Evolutionary conservation across 1,140 invertebrate genomes (phyloP).

Genomic region (Drusus annulatus): DNA sequence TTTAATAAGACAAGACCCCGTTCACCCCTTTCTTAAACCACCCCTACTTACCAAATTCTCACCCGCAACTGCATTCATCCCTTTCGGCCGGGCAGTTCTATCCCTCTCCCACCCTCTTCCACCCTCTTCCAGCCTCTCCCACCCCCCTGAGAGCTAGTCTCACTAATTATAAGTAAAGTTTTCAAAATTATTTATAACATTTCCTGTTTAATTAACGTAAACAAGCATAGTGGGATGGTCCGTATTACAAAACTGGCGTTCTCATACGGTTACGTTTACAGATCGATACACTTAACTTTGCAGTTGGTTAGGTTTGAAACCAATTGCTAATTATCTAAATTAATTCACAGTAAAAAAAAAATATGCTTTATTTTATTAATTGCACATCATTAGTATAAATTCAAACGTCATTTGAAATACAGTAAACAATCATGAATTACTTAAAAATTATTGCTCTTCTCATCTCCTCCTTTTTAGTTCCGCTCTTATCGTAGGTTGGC

Average conservation of each 20-base stretch:
- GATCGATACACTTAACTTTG: too few species aligned
- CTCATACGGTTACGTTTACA: not conserved
- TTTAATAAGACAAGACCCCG: slow-evolving; percentile 58
- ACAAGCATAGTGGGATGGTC: slow-evolving; percentile 32
- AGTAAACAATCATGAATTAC: too few species aligned
- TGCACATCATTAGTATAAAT: too few species aligned
- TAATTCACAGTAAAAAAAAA: too few species aligned
- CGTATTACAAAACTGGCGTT: slow-evolving; percentile 36
- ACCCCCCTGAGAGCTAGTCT: slow-evolving; percentile 38
- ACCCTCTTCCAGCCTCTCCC: too few species aligned
- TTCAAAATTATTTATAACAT: slow-evolving; percentile 60
- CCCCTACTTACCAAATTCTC: slow-evolving; percentile 16
- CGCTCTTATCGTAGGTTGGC: too few species aligned
- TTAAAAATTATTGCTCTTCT: too few species aligned
- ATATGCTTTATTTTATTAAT: too few species aligned
- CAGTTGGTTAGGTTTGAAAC: too few species aligned
- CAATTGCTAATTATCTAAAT: too few species aligned
- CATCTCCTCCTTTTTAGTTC: too few species aligned
- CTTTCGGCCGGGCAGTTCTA: not conserved
- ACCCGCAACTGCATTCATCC: slow-evolving; percentile 15
- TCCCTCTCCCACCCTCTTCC: slow-evolving; percentile 18
- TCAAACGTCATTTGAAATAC: too few species aligned
- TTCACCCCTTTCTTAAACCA: slow-evolving; percentile 33
- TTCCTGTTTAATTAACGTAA: slow-evolving; percentile 57
- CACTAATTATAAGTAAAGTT: slow-evolving; percentile 59